Evolutionary conservation across 2,113 vertebrate genomes (phyloP).

Genomic region (Lagopus leucura): DNA sequence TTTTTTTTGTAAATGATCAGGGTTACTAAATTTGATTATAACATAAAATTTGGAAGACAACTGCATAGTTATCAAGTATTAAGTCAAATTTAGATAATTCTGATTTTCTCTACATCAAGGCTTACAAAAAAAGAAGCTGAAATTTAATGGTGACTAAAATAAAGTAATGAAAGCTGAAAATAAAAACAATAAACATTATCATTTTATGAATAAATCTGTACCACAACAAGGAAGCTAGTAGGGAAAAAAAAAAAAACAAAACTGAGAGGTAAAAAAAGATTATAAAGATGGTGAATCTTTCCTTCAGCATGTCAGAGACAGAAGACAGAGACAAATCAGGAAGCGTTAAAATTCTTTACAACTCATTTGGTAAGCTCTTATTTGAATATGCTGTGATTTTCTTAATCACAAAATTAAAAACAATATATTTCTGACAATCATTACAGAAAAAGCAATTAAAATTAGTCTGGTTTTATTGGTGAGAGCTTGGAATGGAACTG

Average conservation of each 20-base stretch:
- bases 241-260: not conserved
- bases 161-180: slow-evolving; percentile 21
- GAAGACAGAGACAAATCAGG: not conserved
- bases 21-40: slow-evolving; percentile 49
- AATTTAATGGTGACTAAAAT: slow-evolving; percentile 52
- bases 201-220: not conserved
- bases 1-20: slow-evolving; percentile 32
- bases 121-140: slow-evolving; percentile 40
- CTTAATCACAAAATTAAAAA: slow-evolving; percentile 8
- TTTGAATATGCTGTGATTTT: slow-evolving; percentile 28
- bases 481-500: slow-evolving; percentile 1
- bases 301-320: not conserved
- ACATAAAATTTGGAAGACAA: slow-evolving; percentile 21
- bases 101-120: slow-evolving; percentile 33
- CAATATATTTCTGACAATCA: not conserved
- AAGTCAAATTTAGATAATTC: slow-evolving; percentile 64
- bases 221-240: not conserved
- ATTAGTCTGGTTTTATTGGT: not conserved
- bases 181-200: not conserved
- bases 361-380: slow-evolving; percentile 6
- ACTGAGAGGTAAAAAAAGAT: not conserved
- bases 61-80: slow-evolving; percentile 16
- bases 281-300: not conserved
- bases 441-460: not conserved
- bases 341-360: not conserved